These are phyloP conservation scores for Nymphalis io DNA, from an alignment of 1,140 invertebrate species.

Conservation along the genomic window DNA sequence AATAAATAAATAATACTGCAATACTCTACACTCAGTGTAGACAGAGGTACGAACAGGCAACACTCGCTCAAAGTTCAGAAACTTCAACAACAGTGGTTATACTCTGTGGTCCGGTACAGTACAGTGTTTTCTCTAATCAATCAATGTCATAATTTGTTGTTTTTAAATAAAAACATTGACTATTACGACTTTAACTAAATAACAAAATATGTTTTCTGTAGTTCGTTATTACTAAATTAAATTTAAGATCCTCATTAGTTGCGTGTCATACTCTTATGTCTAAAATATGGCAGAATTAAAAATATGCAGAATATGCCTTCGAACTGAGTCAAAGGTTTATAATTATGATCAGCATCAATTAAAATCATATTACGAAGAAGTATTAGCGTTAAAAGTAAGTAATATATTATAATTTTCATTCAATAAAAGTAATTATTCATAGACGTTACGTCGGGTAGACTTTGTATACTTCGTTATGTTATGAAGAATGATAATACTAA, in stretches of 20 bases:
- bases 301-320: constrained; percentile 67
- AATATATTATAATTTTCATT: constrained; percentile 13
- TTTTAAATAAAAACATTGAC: too few species aligned
- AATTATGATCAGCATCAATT: constrained; percentile 55
- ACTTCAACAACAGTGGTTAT: too few species aligned
- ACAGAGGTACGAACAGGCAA: too few species aligned
- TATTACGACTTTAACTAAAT: too few species aligned
- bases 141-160: too few species aligned
- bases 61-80: too few species aligned
- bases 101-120: too few species aligned
- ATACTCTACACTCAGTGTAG: too few species aligned
- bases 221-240: too few species aligned
- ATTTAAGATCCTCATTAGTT: neutral
- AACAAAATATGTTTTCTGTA: too few species aligned
- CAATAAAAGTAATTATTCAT: neutral
- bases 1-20: too few species aligned
- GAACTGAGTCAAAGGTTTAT: constrained; percentile 60
- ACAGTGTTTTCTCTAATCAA: too few species aligned
- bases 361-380: constrained; percentile 68
- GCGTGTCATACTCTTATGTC: neutral
- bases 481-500: neutral
- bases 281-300: constrained; percentile 48
- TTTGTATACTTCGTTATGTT: neutral
- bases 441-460: neutral
- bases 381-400: constrained; percentile 63